Evolutionary conservation across 2,797 vertebrate genomes (phyloP).

Genomic region (Smutsia gigantea): DNA sequence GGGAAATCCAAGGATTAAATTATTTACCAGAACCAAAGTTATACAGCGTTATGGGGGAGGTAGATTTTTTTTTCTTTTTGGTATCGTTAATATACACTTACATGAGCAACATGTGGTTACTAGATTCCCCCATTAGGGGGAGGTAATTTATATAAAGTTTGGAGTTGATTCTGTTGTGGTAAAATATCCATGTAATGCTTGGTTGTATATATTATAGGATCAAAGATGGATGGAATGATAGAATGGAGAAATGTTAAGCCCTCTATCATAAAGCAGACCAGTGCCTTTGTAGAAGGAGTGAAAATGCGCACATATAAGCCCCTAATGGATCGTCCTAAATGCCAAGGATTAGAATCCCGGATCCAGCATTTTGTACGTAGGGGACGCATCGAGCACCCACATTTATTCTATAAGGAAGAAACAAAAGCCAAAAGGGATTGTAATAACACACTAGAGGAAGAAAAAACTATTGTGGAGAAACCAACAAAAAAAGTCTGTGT

Average conservation of each 20-base stretch:
- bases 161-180: not conserved
- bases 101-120: too few species aligned
- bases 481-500: conserved; percentile 81
- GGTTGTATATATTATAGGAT: conserved; percentile 70
- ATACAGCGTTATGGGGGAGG: not conserved
- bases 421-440: conserved; percentile 67
- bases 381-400: conserved; percentile 86
- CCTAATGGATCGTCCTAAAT: conserved; percentile 92
- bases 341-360: conserved; percentile 94
- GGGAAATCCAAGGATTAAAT: not conserved
- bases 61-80: too few species aligned
- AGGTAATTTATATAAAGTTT: not conserved
- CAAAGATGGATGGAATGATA: not conserved
- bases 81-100: too few species aligned
- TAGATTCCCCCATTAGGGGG: too few species aligned
- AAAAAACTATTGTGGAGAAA: conserved; percentile 54
- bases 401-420: conserved; percentile 77
- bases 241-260: conserved; percentile 80
- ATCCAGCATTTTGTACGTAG: conserved; percentile 94
- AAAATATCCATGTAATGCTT: not conserved
- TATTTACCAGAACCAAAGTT: not conserved
- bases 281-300: conserved; percentile 92
- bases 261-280: conserved; percentile 78
- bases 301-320: conserved; percentile 91
- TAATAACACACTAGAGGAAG: not conserved